Percentiles rank a stretch among this genome's conserved stretches.
Conservation (phyloP, 1,140 invertebrate species). For the Paralvinella palmiformis region DNA sequence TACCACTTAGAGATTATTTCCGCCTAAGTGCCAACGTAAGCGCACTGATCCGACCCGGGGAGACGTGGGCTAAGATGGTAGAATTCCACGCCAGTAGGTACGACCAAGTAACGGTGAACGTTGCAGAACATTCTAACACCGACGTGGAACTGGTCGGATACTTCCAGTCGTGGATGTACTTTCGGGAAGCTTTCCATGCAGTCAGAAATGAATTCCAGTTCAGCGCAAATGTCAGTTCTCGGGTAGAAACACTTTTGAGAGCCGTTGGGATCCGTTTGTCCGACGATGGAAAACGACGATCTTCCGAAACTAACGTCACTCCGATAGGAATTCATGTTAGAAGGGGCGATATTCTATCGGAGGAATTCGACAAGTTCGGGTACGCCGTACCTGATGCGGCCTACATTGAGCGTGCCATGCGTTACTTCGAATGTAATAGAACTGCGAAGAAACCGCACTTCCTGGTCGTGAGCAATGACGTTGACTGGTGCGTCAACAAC, state of each 20-base stretch:
- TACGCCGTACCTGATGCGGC: neutral
- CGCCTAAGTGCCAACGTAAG: neutral
- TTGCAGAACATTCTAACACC: neutral
- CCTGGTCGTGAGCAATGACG: slow-evolving; percentile 34
- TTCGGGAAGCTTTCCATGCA: neutral
- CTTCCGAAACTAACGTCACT: neutral
- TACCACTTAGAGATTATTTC: neutral
- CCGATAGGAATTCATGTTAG: neutral
- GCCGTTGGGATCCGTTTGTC: neutral
- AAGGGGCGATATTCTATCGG: neutral
- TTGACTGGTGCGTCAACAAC: slow-evolving; percentile 33
- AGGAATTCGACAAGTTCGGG: neutral
- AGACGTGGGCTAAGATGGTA: neutral
- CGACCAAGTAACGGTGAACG: neutral
- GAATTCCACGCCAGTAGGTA: neutral
- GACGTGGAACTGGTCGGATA: neutral
- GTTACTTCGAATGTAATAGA: slow-evolving; percentile 31
- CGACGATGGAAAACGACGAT: neutral
- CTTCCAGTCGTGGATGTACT: slow-evolving; percentile 1
- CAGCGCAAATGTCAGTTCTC: neutral
- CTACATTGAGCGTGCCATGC: slow-evolving; percentile 26
- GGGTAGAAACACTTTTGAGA: too few species aligned
- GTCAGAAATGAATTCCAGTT: neutral
- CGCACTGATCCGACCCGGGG: neutral
- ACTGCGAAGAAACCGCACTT: slow-evolving; percentile 31